Base-by-base conservation (phyloP, 1,140 invertebrate species). In the Thrips palmi region DNA sequence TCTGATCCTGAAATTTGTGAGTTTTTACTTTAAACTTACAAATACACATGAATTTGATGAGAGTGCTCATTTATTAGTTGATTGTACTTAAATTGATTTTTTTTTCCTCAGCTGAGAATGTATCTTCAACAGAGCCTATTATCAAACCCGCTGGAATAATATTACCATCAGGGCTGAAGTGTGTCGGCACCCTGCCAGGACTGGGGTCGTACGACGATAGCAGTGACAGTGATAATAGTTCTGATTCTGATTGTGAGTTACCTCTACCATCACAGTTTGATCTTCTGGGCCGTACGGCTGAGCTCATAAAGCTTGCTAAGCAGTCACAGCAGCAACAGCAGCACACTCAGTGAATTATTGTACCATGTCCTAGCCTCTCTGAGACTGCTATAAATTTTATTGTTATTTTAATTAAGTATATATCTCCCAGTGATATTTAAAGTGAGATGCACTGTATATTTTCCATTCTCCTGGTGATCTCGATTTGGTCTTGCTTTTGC, bases 131-230 rank as follows among this genome's bases (percentile, higher is more conserved):
- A 14, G 27, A 33, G 17, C 5, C 12, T 12, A 14, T 34, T 35
- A 2, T 23, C 33, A 40, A 42, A 32, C 37, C 11, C 54, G 59
- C 11, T n/a, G n/a, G n/a, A n/a, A n/a, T n/a, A n/a, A n/a, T n/a
- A n/a, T n/a, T n/a, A n/a, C n/a, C n/a, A n/a, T n/a, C n/a, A n/a
- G 61, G 58, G 3, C 51, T 80, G 23, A 68, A 68, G 33, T 80
- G 77, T 46, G 68, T 81, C 38, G 80, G 71, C 1, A 69, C 83
- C 36, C 56, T 86, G 28, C 81, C 81, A 8, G 80, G 81, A 2
- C 62, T 85, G 24, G 78, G 76, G 1, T 67, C 63, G 42, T 84
- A 86, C 47, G 65, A 69, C 1, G 68, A 81, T 50, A 75, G 74
- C 2, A 66, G 66, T 34, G 75, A 70, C 33, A 74, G 68, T 45